Percentiles rank a stretch among this genome's conserved stretches.
Evolutionary conservation across 1,140 invertebrate species (phyloP).

Genomic region (Lepidurus apus): DNA sequence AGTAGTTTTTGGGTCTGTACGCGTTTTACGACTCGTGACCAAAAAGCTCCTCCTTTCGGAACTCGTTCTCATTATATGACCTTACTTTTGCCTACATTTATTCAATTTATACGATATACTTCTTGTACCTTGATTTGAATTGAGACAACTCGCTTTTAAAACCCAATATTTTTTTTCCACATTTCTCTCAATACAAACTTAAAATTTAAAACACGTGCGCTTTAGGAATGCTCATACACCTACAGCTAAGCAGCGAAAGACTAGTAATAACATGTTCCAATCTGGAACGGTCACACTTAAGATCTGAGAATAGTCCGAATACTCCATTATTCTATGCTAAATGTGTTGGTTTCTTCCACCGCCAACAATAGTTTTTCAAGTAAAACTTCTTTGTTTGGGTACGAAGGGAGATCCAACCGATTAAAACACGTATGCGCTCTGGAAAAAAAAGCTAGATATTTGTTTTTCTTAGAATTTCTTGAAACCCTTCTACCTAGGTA

Average conservation of each 20-base stretch:
- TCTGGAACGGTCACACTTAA: constrained; percentile 9
- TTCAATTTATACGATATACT: no score
- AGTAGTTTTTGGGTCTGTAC: no score
- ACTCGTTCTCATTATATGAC: no score
- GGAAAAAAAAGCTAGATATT: constrained; percentile 41
- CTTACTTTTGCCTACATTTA: no score
- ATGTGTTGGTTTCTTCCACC: constrained; percentile 94
- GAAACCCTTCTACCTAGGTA: constrained; percentile 64
- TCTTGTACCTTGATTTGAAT: no score
- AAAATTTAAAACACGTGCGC: neutral
- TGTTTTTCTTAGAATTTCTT: neutral
- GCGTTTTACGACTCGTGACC: no score
- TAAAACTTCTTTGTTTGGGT: constrained; percentile 85
- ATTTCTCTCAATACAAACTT: constrained; percentile 11
- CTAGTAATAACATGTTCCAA: neutral
- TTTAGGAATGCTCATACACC: neutral
- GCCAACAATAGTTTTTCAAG: constrained; percentile 90
- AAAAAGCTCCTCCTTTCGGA: no score
- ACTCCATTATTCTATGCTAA: constrained; percentile 78
- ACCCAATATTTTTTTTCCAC: constrained; percentile 9
- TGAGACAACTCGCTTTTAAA: neutral
- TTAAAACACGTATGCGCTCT: constrained; percentile 97
- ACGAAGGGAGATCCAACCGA: constrained; percentile 89
- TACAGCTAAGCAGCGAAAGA: constrained; percentile 7
- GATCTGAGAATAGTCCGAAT: neutral